Conservation (phyloP, 1,140 invertebrate genomes). For the Elymnias hypermnestra region DNA sequence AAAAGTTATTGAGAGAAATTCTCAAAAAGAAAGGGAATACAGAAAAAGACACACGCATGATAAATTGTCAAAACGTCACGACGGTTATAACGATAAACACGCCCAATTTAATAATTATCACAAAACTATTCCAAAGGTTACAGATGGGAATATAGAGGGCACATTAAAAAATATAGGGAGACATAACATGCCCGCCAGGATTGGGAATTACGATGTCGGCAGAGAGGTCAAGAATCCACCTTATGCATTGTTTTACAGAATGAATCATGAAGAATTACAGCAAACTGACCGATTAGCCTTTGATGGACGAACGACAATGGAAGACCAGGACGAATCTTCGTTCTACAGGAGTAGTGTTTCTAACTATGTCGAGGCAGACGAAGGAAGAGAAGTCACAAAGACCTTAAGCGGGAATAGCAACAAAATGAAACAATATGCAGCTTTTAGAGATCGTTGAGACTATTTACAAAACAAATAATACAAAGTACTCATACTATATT, state of each 20-base stretch:
- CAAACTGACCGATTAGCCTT: constrained; percentile 3
- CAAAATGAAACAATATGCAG: neutral
- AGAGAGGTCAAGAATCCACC: constrained; percentile 26
- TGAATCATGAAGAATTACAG: constrained; percentile 27
- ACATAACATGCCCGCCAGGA: constrained; percentile 16
- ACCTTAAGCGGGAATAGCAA: neutral
- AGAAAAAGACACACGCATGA: constrained; percentile 12
- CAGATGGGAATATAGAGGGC: neutral
- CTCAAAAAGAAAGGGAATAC: constrained; percentile 3
- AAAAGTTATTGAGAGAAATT: constrained; percentile 6
- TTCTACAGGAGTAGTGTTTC: neutral
- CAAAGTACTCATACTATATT: too few species aligned
- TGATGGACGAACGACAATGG: neutral
- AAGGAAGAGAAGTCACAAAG: too few species aligned
- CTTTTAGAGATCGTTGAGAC: constrained; percentile 8
- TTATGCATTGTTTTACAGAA: constrained; percentile 45
- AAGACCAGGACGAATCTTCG: neutral
- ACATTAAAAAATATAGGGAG: neutral
- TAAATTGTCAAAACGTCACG: neutral
- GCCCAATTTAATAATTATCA: too few species aligned
- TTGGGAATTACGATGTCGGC: constrained; percentile 25
- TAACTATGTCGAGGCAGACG: neutral
- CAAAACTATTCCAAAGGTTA: too few species aligned
- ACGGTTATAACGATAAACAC: neutral
- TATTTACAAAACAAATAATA: too few species aligned